Conservation (phyloP, 2,888 invertebrate genomes). For the Caradrina kadenii region DNA sequence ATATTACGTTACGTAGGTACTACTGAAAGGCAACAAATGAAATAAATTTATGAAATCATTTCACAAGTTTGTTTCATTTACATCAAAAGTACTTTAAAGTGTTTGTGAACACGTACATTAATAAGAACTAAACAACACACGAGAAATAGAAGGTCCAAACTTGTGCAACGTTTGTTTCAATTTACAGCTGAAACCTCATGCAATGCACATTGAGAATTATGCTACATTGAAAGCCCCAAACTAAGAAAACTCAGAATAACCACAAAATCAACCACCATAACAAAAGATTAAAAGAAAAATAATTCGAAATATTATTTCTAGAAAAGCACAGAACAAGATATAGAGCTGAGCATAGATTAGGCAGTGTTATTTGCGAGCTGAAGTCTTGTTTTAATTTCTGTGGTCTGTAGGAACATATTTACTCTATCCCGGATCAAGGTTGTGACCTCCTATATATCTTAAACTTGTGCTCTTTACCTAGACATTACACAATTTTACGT, state of each 20-base stretch:
- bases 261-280: slow-evolving; percentile 70
- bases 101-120: slow-evolving; percentile 16
- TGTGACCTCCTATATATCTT: slow-evolving; percentile 75
- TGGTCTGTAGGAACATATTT: slow-evolving; percentile 76
- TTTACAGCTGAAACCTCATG: slow-evolving; percentile 72
- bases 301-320: slow-evolving; percentile 78
- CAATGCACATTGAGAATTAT: slow-evolving; percentile 73
- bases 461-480: slow-evolving; percentile 83
- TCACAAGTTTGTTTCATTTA: slow-evolving; percentile 66
- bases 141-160: slow-evolving; percentile 61
- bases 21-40: slow-evolving; percentile 31
- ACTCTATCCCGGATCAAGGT: slow-evolving; percentile 75
- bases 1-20: slow-evolving; percentile 8
- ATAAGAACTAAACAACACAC: slow-evolving; percentile 29
- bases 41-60: slow-evolving; percentile 63
- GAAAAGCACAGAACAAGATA: slow-evolving; percentile 86
- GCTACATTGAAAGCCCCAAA: slow-evolving; percentile 72
- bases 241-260: slow-evolving; percentile 71
- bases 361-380: slow-evolving; percentile 89
- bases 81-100: slow-evolving; percentile 1
- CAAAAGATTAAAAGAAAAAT: slow-evolving; percentile 68
- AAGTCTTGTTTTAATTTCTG: slow-evolving; percentile 75
- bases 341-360: slow-evolving; percentile 88
- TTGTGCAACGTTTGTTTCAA: slow-evolving; percentile 69
- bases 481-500: slow-evolving; percentile 67